phyloP scores from a whole-genome alignment of 2,797 vertebrate species.

The Pterois miles region DNA sequence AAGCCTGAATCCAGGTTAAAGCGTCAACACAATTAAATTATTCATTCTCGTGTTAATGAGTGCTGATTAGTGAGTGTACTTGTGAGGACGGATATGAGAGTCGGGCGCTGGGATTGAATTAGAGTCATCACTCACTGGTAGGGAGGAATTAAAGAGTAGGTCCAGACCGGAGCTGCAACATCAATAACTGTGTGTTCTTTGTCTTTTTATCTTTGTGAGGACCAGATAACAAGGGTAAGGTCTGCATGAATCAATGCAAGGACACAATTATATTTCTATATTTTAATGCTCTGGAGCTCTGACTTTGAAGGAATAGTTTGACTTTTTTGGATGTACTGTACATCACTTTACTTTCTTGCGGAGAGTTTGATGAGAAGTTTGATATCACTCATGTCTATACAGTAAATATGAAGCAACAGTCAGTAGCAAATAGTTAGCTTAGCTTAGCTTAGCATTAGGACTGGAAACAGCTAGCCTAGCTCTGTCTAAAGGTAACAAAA shows the following conservation, averaged over 20 bases:
- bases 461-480: too few species aligned
- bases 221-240: not conserved
- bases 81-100: constrained; percentile 1
- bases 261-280: not conserved
- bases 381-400: too few species aligned
- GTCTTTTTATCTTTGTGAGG: not conserved
- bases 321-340: not conserved
- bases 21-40: constrained; percentile 12
- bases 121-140: not conserved
- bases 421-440: too few species aligned
- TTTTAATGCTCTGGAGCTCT: not conserved
- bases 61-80: not conserved
- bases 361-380: not conserved
- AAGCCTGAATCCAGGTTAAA: constrained; percentile 20
- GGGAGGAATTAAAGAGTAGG: not conserved
- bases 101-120: not conserved
- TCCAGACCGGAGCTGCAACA: not conserved
- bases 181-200: not conserved
- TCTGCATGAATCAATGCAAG: not conserved
- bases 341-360: not conserved
- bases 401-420: not conserved
- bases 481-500: too few species aligned
- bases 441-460: too few species aligned
- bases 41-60: constrained; percentile 26
- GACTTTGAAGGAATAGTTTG: not conserved